Conservation (phyloP, 2,797 vertebrate genomes). For the Psittacula echo region DNA sequence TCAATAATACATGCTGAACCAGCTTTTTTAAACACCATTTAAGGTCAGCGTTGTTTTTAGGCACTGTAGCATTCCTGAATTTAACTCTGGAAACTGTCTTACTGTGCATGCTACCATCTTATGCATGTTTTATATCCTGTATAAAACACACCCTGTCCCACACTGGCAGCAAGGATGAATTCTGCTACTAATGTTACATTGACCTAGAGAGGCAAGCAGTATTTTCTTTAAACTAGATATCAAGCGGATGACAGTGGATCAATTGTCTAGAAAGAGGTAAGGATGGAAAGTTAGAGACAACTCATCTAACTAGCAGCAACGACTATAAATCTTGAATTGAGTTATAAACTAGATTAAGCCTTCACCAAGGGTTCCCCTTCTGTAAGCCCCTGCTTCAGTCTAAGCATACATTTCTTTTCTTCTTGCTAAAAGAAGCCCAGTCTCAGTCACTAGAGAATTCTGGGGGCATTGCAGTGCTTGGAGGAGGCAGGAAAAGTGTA, state of each 20-base stretch:
- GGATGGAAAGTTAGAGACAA: neutral
- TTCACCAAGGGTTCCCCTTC: neutral
- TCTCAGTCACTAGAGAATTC: neutral
- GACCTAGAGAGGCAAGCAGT: neutral
- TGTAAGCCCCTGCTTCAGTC: neutral
- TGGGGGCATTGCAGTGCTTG: neutral
- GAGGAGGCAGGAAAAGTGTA: neutral
- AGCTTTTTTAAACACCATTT: neutral
- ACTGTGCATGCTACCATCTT: neutral
- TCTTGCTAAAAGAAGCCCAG: neutral
- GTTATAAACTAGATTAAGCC: neutral
- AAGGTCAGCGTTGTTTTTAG: neutral
- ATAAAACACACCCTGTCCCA: neutral
- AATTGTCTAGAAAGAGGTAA: neutral
- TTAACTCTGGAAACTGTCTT: neutral
- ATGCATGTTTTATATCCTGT: neutral
- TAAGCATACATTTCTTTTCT: neutral
- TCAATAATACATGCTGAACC: neutral
- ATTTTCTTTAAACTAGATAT: neutral
- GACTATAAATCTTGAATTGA: neutral
- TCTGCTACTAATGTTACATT: neutral
- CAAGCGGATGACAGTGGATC: neutral
- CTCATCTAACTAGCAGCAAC: neutral
- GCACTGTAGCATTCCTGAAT: neutral
- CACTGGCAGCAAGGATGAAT: neutral